Conservation (phyloP, 2,888 invertebrate genomes). For the Netelia virgata region DNA sequence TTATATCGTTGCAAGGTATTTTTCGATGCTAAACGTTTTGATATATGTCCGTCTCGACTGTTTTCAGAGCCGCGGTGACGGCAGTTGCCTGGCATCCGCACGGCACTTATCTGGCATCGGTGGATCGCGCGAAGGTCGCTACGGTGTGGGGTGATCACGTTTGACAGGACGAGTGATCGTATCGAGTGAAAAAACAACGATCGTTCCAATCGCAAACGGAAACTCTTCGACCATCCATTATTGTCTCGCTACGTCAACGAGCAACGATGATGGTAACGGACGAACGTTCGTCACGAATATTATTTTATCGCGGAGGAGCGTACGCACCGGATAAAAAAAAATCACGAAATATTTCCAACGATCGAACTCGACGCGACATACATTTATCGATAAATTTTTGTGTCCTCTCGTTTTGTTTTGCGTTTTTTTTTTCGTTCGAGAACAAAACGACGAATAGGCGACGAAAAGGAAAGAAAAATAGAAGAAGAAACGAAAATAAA, state of each 20-base stretch:
- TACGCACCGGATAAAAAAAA: too few relatives aligned
- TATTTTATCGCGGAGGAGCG: not conserved
- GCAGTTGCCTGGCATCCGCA: conserved; percentile 96
- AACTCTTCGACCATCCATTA: conserved; percentile 42
- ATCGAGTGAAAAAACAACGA: conserved; percentile 68
- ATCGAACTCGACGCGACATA: conserved; percentile 25
- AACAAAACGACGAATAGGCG: conserved; percentile 2
- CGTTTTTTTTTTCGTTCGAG: not conserved
- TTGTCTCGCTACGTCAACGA: conserved; percentile 9
- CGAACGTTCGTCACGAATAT: not conserved
- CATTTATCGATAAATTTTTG: conserved; percentile 22
- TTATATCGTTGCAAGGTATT: not conserved
- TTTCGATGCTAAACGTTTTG: conserved; percentile 14
- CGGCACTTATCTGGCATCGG: conserved; percentile 92
- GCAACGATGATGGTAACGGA: conserved; percentile 12
- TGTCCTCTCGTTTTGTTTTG: not conserved
- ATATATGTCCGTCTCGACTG: conserved; percentile 18
- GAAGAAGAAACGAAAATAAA: not conserved
- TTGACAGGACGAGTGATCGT: conserved; percentile 80
- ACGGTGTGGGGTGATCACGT: conserved; percentile 91
- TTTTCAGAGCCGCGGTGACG: conserved; percentile 91
- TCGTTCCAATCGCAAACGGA: conserved; percentile 61
- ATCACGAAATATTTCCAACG: too few relatives aligned
- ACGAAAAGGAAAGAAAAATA: not conserved
- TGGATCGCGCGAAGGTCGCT: conserved; percentile 93